These are phyloP conservation scores for Papilio glaucus DNA, from an alignment of 1,140 invertebrate species.

Conservation along the genomic window DNA sequence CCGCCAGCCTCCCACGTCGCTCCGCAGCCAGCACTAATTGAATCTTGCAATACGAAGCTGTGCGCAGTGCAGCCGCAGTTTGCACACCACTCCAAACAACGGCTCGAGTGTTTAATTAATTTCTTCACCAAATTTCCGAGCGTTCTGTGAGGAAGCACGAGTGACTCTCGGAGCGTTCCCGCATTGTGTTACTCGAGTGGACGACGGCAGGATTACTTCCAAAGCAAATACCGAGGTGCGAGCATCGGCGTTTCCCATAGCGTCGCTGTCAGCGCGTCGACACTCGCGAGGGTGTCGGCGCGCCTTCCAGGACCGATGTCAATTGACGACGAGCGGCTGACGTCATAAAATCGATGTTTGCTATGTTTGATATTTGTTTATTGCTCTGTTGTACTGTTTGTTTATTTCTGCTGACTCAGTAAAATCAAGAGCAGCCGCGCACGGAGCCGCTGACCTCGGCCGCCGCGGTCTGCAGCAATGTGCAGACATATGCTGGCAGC, in stretches of 20 bases:
- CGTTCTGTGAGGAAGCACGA: constrained; percentile 25
- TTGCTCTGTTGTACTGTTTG: constrained; percentile 3
- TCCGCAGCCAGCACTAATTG: constrained; percentile 40
- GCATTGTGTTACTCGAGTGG: constrained; percentile 25
- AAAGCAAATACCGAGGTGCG: constrained; percentile 23
- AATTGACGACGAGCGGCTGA: not conserved
- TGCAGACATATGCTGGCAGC: not conserved
- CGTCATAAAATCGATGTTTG: not conserved
- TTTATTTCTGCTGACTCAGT: not conserved
- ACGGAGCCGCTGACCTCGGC: too few species aligned
- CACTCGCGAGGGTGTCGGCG: not conserved
- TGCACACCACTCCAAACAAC: constrained; percentile 43
- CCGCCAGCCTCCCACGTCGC: constrained; percentile 12
- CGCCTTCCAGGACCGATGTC: not conserved
- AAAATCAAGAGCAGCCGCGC: too few species aligned
- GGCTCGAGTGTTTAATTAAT: constrained; percentile 36
- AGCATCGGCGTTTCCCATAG: constrained; percentile 23
- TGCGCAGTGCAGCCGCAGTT: constrained; percentile 42
- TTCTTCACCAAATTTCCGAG: constrained; percentile 32
- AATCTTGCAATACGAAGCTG: constrained; percentile 43
- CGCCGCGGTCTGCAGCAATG: too few species aligned
- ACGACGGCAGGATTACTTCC: constrained; percentile 9
- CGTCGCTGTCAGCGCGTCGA: not conserved
- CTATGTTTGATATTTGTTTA: constrained; percentile 13
- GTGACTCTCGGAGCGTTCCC: not conserved